Percentiles rank a stretch among this genome's conserved stretches.
Conservation (phyloP, 2,888 invertebrate species). For the Drosophila algonquin region DNA sequence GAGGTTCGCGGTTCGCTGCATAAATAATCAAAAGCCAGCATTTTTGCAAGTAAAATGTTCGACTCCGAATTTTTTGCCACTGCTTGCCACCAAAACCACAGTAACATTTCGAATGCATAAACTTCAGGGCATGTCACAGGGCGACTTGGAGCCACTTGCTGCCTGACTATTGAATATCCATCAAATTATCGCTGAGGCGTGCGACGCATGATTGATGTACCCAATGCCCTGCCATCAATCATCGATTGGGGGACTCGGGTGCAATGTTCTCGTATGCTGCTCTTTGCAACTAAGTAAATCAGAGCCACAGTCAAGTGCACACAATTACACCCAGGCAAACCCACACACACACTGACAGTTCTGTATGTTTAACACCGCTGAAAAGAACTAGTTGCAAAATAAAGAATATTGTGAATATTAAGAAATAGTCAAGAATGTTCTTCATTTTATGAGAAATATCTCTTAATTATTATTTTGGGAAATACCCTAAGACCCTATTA, state of each 20-base stretch:
- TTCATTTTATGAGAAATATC: neutral
- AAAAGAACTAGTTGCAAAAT: neutral
- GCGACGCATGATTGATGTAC: slow-evolving; percentile 54
- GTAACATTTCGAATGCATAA: slow-evolving; percentile 18
- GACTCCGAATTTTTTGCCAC: neutral
- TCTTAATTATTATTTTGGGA: neutral
- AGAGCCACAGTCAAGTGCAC: slow-evolving; percentile 25
- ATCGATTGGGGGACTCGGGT: slow-evolving; percentile 28
- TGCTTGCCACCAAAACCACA: neutral
- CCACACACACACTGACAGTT: neutral
- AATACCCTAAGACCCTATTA: too few relatives aligned
- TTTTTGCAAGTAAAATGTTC: slow-evolving; percentile 7
- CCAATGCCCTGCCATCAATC: slow-evolving; percentile 54
- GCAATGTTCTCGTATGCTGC: slow-evolving; percentile 27
- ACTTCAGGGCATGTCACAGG: neutral
- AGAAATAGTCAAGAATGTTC: neutral
- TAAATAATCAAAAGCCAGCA: slow-evolving; percentile 48
- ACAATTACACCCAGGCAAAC: slow-evolving; percentile 1
- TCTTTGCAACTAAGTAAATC: slow-evolving; percentile 43
- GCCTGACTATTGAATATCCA: slow-evolving; percentile 45
- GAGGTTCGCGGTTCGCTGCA: slow-evolving; percentile 38
- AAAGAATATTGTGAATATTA: neutral
- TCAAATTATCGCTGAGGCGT: slow-evolving; percentile 50
- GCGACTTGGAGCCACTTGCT: neutral
- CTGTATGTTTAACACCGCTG: neutral